Conservation (phyloP, 2,113 vertebrate genomes). For the Tragelaphus imberbis region DNA sequence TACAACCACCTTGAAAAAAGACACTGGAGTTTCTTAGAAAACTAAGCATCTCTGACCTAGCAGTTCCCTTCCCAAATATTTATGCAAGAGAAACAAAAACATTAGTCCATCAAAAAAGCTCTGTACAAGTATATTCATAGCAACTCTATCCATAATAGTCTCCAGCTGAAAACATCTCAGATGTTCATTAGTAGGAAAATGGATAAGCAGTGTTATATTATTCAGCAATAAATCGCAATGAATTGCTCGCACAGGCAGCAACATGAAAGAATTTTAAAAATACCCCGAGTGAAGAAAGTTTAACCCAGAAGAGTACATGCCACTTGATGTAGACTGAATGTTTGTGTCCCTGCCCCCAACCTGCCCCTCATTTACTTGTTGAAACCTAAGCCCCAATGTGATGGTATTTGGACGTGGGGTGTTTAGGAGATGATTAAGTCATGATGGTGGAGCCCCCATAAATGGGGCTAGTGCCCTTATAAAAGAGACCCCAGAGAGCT, state of each 20-base stretch:
- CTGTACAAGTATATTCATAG: not conserved
- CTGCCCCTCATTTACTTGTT: not conserved
- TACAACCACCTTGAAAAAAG: not conserved
- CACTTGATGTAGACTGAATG: not conserved
- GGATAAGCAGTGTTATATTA: not conserved
- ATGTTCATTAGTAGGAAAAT: not conserved
- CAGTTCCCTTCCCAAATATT: not conserved
- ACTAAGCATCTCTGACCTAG: not conserved
- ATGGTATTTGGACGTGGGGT: not conserved
- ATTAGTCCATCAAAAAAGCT: not conserved
- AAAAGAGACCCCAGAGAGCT: not conserved
- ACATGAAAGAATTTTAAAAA: not conserved
- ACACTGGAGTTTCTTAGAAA: not conserved
- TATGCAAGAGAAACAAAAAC: not conserved
- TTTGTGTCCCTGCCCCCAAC: not conserved
- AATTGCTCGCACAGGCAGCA: not conserved
- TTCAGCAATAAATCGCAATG: not conserved
- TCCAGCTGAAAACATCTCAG: not conserved
- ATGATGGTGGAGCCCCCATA: not conserved
- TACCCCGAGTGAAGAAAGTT: not conserved
- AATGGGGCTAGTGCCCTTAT: not conserved
- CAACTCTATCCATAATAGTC: not conserved
- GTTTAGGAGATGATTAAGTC: not conserved
- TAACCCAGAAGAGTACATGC: not conserved
- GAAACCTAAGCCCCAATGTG: not conserved